These are phyloP conservation scores for Calcarius lapponicus DNA, from an alignment of 2,797 vertebrate species.

Conservation along the genomic window DNA sequence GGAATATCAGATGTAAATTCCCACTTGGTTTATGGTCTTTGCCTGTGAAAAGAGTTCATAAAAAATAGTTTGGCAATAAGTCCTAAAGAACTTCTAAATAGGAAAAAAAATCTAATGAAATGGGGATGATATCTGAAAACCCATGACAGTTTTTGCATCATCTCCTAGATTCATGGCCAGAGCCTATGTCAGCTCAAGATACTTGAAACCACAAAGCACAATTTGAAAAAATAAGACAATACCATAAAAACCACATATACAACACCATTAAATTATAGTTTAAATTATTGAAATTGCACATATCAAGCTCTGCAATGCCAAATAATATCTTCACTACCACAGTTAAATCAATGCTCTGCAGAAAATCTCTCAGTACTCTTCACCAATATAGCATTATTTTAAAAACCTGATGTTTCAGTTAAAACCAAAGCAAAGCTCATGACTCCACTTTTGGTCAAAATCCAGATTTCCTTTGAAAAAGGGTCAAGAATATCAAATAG, in stretches of 20 bases:
- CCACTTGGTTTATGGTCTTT: neutral
- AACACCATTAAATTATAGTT: neutral
- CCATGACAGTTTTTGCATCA: neutral
- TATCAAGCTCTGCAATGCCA: neutral
- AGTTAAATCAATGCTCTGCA: neutral
- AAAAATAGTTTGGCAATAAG: neutral
- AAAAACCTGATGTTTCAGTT: neutral
- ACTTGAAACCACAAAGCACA: neutral
- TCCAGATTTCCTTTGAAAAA: neutral
- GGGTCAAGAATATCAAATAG: neutral
- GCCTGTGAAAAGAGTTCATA: neutral
- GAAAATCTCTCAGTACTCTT: rapidly evolving
- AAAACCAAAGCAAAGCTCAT: neutral
- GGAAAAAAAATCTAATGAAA: neutral
- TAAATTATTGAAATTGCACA: neutral
- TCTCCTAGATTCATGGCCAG: neutral
- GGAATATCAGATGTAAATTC: neutral
- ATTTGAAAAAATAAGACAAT: neutral
- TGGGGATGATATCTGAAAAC: neutral
- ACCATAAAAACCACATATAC: neutral
- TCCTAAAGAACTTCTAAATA: neutral
- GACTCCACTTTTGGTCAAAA: neutral
- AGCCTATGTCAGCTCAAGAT: neutral
- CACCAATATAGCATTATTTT: neutral
- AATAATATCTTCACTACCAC: neutral